phyloP scores from a whole-genome alignment of 2,113 vertebrate genomes.

The Salvelinus namaycush region DNA sequence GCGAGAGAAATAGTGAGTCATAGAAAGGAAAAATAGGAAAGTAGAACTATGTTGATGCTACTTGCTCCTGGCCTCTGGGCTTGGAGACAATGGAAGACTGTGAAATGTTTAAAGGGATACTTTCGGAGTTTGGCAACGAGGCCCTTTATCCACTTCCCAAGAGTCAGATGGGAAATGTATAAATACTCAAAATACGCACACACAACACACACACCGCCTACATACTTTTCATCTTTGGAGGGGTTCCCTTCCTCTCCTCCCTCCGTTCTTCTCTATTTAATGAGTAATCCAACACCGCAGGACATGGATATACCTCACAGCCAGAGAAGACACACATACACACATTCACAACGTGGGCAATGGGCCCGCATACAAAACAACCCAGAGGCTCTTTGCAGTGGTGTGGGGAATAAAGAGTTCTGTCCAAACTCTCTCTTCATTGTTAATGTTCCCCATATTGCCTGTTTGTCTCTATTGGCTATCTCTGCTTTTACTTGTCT shows the following conservation, averaged over 20 bases:
- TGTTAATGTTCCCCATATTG: no score
- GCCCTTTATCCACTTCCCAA: no score
- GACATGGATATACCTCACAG: conserved; percentile 59
- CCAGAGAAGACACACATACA: conserved; percentile 33
- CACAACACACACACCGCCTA: conserved; percentile 31
- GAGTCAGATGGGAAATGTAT: conserved; percentile 49
- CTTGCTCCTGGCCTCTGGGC: conserved; percentile 54
- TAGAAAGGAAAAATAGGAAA: conserved; percentile 26
- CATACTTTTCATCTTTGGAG: conserved; percentile 42
- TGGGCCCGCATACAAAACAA: not conserved
- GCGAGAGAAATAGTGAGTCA: not conserved
- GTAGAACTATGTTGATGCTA: conserved; percentile 40
- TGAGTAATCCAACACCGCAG: conserved; percentile 55
- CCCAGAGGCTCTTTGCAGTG: not conserved
- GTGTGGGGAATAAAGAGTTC: no score
- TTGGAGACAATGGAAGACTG: conserved; percentile 46
- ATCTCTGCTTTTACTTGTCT: no score
- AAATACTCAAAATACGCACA: conserved; percentile 50
- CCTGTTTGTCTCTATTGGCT: no score
- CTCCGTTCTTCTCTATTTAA: conserved; percentile 44
- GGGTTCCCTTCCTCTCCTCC: conserved; percentile 13
- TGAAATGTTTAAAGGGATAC: conserved; percentile 37
- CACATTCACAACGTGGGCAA: conserved; percentile 12
- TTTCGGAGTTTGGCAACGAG: no score
- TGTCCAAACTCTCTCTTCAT: no score